Base-by-base conservation (phyloP, 1,140 invertebrate species). In the Drosophila saltans region DNA sequence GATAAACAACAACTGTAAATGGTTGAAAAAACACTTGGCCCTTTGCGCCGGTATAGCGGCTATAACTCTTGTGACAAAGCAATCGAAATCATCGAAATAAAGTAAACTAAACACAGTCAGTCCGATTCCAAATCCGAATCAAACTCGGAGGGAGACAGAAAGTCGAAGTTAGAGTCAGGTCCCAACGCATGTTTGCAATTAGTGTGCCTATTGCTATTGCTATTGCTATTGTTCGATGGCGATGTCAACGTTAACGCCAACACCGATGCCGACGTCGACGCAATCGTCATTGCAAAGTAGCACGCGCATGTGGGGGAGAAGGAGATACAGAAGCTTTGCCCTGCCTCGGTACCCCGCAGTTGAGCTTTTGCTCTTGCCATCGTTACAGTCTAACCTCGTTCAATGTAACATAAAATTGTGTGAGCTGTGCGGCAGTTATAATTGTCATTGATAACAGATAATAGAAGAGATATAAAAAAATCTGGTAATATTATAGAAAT, bases 101-200 rank as follows among this genome's bases (percentile, higher is more conserved):
- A 52, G 45, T 52, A 52, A 52, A 52, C 21, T 24, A 52, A 52
- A 52, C 45, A 48, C 8, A 52, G 21, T 26, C 45, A 48, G 6
- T 2, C 11, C 16, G 16, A 41, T 3, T 41, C 41, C 10, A n/a
- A 40, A 3, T 40, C 10, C 39, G 26, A 26, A 8, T 48, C 26
- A n/a, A 21, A 59, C 21, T 45, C 30, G 16, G 24, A 45, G 28
- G 6, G 33, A 36, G 33, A 36, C 33, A 36, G 33, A 36, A 5
- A 36, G 48, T 45, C 33, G 43, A n/a, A 45, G 21, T 57, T 66
- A 52, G 63, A 66, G 73, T 67, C 75, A 69, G 68, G 69, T 60
- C 62, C 57, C 68, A 69, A 86, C 82, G 82, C 82, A 88, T 88
- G 83, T 81, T 82, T 82, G 75, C 82, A 88, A 88, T 86, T 86